phyloP scores from a whole-genome alignment of 2,888 invertebrate genomes.

The Tanytarsus gracilentus region DNA sequence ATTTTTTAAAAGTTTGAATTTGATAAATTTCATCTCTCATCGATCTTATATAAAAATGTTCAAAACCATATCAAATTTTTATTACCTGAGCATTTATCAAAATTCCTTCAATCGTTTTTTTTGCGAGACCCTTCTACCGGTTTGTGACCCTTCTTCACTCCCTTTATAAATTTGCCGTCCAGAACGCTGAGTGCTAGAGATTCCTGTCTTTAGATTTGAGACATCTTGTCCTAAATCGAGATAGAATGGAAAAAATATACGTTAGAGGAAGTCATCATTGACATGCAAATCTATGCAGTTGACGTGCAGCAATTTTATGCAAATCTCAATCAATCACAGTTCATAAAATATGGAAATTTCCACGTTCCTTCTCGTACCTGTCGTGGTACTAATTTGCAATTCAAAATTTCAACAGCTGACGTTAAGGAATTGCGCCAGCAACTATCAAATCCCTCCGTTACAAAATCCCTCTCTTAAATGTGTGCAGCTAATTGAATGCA shows the following conservation, averaged over 20 bases:
- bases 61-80: conserved; percentile 19
- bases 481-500: conserved; percentile 14
- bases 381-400: background rate
- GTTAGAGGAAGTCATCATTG: too few relatives aligned
- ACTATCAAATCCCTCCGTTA: background rate
- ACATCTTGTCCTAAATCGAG: too few relatives aligned
- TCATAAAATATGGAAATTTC: background rate
- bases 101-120: background rate
- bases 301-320: background rate
- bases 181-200: too few relatives aligned
- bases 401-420: conserved; percentile 17
- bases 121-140: conserved; percentile 5
- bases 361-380: background rate
- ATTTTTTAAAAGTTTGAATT: too few relatives aligned
- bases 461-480: background rate
- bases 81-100: conserved; percentile 21
- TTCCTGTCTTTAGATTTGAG: too few relatives aligned
- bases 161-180: too few relatives aligned
- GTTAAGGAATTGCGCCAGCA: conserved; percentile 13
- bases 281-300: too few relatives aligned
- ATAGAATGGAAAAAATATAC: too few relatives aligned
- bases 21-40: background rate
- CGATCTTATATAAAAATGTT: background rate
- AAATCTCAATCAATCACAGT: background rate
- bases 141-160: conserved; percentile 1